Evolutionary conservation across 2,888 invertebrate species (phyloP).

Genomic region (Stenotaenia linearis): DNA sequence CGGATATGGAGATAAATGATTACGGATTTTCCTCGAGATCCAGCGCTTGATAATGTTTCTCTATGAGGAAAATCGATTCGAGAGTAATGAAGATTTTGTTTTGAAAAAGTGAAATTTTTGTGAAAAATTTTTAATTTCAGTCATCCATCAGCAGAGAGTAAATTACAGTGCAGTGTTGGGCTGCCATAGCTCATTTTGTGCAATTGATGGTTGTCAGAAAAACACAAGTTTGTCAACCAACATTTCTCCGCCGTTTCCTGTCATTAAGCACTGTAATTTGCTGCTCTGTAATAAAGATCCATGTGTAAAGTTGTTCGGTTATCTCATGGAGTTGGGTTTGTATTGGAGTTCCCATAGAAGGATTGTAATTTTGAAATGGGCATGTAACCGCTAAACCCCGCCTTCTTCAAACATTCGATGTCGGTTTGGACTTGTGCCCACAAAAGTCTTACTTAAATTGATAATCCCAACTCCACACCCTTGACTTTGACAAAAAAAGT

Average conservation of each 20-base stretch:
- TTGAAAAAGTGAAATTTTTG: neutral
- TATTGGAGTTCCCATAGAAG: neutral
- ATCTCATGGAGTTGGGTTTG: neutral
- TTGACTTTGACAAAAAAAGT: too few species aligned
- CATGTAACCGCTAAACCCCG: neutral
- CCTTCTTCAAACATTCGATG: neutral
- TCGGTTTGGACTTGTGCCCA: neutral
- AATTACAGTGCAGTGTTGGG: neutral
- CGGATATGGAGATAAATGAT: neutral
- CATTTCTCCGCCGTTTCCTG: neutral
- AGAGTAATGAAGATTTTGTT: too few species aligned
- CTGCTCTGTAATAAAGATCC: neutral
- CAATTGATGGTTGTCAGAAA: neutral
- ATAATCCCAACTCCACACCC: too few species aligned
- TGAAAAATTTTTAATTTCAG: neutral
- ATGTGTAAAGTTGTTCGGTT: neutral
- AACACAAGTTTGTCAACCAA: neutral
- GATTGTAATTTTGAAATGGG: neutral
- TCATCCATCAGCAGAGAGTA: neutral
- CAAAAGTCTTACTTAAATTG: neutral
- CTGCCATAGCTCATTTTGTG: neutral
- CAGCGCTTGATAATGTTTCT: neutral
- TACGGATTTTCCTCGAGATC: too few species aligned
- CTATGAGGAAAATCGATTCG: too few species aligned
- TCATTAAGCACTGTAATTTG: neutral